These are phyloP conservation scores for Ophion ventricosus DNA, from an alignment of 2,888 invertebrate genomes.

Conservation along the genomic window DNA sequence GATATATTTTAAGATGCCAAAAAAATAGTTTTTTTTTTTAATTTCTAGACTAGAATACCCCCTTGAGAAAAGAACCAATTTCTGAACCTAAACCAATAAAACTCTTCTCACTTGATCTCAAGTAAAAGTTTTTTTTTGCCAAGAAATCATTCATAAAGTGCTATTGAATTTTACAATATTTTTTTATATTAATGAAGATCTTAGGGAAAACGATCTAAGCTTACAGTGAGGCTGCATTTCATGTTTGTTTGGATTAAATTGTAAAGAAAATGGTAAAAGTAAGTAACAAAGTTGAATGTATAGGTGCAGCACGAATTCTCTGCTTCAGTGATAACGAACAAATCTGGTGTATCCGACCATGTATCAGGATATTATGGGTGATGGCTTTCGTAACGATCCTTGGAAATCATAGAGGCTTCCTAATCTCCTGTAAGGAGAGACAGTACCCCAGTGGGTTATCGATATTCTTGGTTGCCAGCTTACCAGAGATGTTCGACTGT, in stretches of 20 bases:
- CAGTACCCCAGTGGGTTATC: constrained; percentile 57
- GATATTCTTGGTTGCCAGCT: constrained; percentile 6
- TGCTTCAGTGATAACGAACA: constrained; percentile 46
- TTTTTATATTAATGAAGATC: too few relatives aligned
- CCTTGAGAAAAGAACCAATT: too few relatives aligned
- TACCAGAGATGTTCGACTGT: not conserved
- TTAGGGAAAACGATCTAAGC: too few relatives aligned
- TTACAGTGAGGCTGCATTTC: too few relatives aligned
- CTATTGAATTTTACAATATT: too few relatives aligned
- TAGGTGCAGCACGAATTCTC: not conserved
- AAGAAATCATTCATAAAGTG: too few relatives aligned
- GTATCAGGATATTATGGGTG: constrained; percentile 70
- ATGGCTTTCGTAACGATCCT: constrained; percentile 18
- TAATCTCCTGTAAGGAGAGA: constrained; percentile 65
- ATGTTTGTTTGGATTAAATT: not conserved
- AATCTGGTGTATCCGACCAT: constrained; percentile 64
- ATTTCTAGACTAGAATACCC: too few relatives aligned
- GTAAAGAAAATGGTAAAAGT: not conserved
- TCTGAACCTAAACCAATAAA: too few relatives aligned
- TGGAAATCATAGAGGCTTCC: constrained; percentile 49
- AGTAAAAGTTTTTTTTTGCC: too few relatives aligned
- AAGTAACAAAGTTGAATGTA: not conserved
- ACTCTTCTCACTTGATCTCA: too few relatives aligned
- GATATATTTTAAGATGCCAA: too few relatives aligned
- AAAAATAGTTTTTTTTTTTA: too few relatives aligned